phyloP scores from a whole-genome alignment of 2,113 vertebrate genomes.

The Cyprinodon tularosa region DNA sequence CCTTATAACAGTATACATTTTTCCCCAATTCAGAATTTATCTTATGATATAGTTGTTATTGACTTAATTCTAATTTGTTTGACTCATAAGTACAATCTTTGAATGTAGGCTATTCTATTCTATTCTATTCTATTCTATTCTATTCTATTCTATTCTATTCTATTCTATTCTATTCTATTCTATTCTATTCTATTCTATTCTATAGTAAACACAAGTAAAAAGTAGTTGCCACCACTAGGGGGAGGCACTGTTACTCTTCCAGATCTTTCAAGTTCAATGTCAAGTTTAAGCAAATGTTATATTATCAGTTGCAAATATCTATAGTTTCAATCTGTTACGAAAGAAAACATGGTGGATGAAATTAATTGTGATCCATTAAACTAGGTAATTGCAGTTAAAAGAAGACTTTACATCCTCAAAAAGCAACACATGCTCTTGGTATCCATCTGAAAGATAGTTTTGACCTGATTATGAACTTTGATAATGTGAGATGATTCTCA shows the following conservation, averaged over 20 bases:
- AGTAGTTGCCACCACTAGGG: constrained; percentile 55
- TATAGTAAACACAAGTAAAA: neutral
- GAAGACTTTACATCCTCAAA: neutral
- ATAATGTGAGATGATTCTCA: constrained; percentile 1
- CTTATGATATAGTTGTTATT: no score
- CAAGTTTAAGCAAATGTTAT: neutral
- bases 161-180: neutral
- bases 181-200: neutral
- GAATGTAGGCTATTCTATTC: no score
- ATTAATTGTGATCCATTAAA: neutral
- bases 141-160: neutral
- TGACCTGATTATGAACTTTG: neutral
- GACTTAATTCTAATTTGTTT: no score
- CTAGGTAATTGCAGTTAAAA: neutral
- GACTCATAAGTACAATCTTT: no score
- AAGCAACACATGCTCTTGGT: neutral
- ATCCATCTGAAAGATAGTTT: neutral
- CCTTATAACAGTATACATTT: no score
- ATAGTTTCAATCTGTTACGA: neutral
- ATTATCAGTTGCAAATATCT: neutral
- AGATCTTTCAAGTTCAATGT: neutral
- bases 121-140: no score
- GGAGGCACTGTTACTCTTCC: constrained; percentile 36
- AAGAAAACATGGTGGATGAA: neutral
- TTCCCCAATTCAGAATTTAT: no score